Evolutionary conservation across 2,797 vertebrate species (phyloP).

Genomic region (Podarcis lilfordi): DNA sequence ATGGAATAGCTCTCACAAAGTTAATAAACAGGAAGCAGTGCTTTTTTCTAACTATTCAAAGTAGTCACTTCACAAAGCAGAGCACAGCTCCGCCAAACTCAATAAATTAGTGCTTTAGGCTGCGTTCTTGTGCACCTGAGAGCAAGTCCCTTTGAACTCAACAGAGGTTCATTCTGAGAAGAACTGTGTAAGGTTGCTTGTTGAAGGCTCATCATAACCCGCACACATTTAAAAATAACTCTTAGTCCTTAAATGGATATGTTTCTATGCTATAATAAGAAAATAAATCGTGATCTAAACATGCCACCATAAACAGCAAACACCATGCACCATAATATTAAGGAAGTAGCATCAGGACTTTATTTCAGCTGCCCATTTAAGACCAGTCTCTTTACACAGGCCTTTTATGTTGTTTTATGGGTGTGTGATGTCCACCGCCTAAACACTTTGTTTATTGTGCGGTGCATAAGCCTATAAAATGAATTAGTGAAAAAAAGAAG

Average conservation of each 20-base stretch:
- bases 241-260: neutral
- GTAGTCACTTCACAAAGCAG: slow-evolving; percentile 22
- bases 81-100: neutral
- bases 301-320: neutral
- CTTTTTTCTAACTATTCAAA: slow-evolving; percentile 28
- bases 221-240: neutral
- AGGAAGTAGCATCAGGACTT: no score
- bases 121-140: neutral
- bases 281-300: neutral
- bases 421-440: no score
- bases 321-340: neutral
- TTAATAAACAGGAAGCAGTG: neutral
- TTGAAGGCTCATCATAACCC: neutral
- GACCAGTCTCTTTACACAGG: no score
- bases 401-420: no score
- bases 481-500: no score
- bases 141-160: neutral
- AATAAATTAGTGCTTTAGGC: neutral
- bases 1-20: neutral
- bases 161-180: neutral
- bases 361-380: no score
- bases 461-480: no score
- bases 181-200: neutral
- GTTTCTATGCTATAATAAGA: neutral
- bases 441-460: no score